phyloP scores from a whole-genome alignment of 1,140 invertebrate genomes.

The Heliconius hewitsoni region DNA sequence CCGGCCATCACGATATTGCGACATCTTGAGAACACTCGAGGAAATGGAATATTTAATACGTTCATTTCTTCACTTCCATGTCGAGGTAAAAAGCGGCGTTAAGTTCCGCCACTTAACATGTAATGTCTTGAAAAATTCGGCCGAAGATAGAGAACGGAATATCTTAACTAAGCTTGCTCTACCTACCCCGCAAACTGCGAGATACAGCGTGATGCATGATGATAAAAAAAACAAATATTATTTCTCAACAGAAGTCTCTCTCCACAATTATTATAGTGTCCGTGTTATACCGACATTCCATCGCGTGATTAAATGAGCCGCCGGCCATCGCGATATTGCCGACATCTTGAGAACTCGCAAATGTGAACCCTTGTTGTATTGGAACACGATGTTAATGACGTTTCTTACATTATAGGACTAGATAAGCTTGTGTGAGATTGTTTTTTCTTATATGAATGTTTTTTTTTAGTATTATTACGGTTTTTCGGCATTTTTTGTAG shows the following conservation, averaged over 20 bases:
- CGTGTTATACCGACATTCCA: conserved; percentile 60
- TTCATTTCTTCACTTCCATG: too few relatives aligned
- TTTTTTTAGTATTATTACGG: neutral
- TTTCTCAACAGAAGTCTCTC: conserved; percentile 16
- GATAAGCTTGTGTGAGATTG: neutral
- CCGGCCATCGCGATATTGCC: conserved; percentile 73
- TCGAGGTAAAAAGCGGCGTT: too few relatives aligned
- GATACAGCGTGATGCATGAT: too few relatives aligned
- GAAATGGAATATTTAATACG: too few relatives aligned
- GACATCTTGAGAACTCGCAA: conserved; percentile 49
- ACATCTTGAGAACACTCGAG: conserved; percentile 42
- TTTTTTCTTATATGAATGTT: neutral
- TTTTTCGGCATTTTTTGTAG: too few relatives aligned
- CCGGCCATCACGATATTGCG: conserved; percentile 72
- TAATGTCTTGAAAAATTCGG: too few relatives aligned
- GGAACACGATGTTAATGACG: neutral
- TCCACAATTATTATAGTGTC: conserved; percentile 39
- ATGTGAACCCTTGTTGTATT: neutral
- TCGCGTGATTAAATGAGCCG: conserved; percentile 76
- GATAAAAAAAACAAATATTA: neutral
- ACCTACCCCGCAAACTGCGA: too few relatives aligned
- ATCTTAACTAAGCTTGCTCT: too few relatives aligned
- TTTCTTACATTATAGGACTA: neutral
- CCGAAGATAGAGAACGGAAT: too few relatives aligned
- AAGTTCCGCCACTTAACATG: too few relatives aligned